Evolutionary conservation across 2,888 invertebrate genomes (phyloP).

Genomic region (Lycaena phlaeas): DNA sequence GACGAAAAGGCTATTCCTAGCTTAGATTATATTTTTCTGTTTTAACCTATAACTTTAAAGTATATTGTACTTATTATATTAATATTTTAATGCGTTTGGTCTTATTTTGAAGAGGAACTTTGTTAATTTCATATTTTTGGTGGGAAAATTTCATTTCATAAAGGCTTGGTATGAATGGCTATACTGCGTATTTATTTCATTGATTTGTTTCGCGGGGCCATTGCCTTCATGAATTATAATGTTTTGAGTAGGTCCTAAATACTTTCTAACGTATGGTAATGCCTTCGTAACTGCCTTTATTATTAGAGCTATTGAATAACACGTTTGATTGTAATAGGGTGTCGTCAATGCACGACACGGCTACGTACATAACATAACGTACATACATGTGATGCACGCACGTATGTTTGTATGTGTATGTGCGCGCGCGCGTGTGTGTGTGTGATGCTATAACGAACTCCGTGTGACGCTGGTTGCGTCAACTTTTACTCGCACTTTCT

Average conservation of each 20-base stretch:
- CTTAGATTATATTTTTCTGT: no score
- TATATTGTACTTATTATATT: no score
- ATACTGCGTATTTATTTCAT: no score
- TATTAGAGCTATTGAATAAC: constrained; percentile 49
- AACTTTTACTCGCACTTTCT: constrained; percentile 73
- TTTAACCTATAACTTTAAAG: no score
- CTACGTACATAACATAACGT: constrained; percentile 13
- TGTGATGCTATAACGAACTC: constrained; percentile 33
- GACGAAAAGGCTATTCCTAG: no score
- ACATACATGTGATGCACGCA: constrained; percentile 14
- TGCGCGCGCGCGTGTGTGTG: constrained; percentile 18
- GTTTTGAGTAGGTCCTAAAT: constrained; percentile 10
- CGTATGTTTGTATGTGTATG: constrained; percentile 24
- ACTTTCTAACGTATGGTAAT: constrained; percentile 23
- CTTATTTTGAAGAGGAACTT: no score
- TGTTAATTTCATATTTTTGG: no score
- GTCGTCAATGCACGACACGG: constrained; percentile 47
- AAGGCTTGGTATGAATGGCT: no score
- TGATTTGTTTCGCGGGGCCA: neutral
- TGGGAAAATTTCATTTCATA: no score
- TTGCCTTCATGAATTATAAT: constrained; percentile 1
- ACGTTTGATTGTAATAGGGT: constrained; percentile 48
- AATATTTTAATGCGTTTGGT: no score
- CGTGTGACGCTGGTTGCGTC: constrained; percentile 66
- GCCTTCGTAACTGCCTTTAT: constrained; percentile 30